A percentile compares a stretch with the other conserved stretches of the same genome.
phyloP scores from a whole-genome alignment of 2,888 invertebrate species.

The Leptinotarsa peninsularis region DNA sequence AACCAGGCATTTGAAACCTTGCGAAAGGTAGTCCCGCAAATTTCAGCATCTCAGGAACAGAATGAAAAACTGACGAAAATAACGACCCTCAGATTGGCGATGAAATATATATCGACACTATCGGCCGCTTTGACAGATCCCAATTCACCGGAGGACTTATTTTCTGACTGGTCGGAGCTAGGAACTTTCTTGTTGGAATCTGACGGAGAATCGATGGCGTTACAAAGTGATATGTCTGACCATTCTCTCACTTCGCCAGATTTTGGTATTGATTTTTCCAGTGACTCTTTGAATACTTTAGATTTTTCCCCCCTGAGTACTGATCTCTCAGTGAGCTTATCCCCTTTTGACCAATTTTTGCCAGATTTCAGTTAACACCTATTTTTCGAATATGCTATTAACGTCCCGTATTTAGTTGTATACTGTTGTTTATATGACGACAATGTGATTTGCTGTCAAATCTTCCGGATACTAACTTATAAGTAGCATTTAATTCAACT shows the following conservation, averaged over 20 bases:
- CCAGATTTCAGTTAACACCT: slow-evolving; percentile 56
- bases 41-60: slow-evolving; percentile 60
- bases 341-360: slow-evolving; percentile 61
- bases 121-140: slow-evolving; percentile 71
- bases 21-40: slow-evolving; percentile 70
- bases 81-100: slow-evolving; percentile 74
- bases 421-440: background rate
- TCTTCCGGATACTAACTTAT: background rate
- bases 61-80: slow-evolving; percentile 76
- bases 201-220: slow-evolving; percentile 66
- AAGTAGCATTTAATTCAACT: slow-evolving; percentile 2
- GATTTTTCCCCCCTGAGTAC: slow-evolving; percentile 62
- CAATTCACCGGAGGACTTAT: slow-evolving; percentile 21
- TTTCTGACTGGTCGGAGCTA: slow-evolving; percentile 63
- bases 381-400: background rate
- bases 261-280: slow-evolving; percentile 62
- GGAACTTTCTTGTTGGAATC: slow-evolving; percentile 70
- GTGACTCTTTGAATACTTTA: slow-evolving; percentile 61
- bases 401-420: background rate
- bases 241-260: slow-evolving; percentile 63
- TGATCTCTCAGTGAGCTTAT: slow-evolving; percentile 61
- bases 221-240: slow-evolving; percentile 64
- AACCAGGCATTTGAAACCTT: slow-evolving; percentile 76
- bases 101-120: slow-evolving; percentile 76
- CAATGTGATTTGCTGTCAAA: background rate